Conservation (phyloP, 2,113 vertebrate species). For the Leuciscus idus region DNA sequence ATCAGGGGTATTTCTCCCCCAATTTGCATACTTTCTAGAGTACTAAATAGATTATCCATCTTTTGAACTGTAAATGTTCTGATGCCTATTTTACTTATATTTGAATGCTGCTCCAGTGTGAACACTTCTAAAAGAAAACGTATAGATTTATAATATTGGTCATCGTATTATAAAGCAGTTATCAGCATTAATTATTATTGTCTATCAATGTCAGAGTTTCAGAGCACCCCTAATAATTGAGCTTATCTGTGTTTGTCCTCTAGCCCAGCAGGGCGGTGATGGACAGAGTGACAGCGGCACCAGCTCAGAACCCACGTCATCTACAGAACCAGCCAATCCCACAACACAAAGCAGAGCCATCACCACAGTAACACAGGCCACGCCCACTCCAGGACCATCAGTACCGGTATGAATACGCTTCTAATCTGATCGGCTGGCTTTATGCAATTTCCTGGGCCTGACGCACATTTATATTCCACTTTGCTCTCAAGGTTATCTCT, state of each 20-base stretch:
- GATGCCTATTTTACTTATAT: not conserved
- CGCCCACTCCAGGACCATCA: slow-evolving; percentile 77
- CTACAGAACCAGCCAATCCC: slow-evolving; percentile 56
- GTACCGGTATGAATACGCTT: slow-evolving; percentile 74
- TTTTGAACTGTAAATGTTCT: not conserved
- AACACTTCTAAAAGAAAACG: not conserved
- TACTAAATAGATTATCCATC: not conserved
- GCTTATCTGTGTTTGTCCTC: slow-evolving; percentile 4
- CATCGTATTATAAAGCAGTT: not conserved
- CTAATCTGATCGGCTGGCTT: not conserved
- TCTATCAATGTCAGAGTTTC: not conserved
- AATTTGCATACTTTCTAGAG: not conserved
- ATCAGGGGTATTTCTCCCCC: not conserved
- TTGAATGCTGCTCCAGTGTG: not conserved
- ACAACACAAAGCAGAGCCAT: slow-evolving; percentile 75
- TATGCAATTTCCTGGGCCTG: not conserved
- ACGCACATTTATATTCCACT: not conserved
- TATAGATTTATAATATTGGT: not conserved
- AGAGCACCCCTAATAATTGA: not conserved
- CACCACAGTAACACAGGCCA: slow-evolving; percentile 82
- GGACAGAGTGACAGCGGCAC: slow-evolving; percentile 61
- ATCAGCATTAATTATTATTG: not conserved
- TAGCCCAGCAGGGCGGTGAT: slow-evolving; percentile 62
- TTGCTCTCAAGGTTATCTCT: not conserved
- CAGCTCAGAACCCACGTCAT: slow-evolving; percentile 55